phyloP scores from a whole-genome alignment of 2,888 invertebrate genomes.

The Chelonus formosanus region DNA sequence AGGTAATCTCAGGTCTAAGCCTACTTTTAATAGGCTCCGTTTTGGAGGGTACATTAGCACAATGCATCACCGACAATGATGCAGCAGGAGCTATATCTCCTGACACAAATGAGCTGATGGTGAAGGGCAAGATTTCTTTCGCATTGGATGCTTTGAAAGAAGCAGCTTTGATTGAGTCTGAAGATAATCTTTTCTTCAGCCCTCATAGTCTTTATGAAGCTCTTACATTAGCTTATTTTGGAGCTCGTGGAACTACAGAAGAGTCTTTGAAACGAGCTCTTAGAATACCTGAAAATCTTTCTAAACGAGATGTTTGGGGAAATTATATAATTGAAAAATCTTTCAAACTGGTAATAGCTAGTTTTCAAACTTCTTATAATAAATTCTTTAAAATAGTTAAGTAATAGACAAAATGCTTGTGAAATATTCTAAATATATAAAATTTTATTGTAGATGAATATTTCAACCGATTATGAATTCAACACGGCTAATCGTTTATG shows the following conservation, averaged over 20 bases:
- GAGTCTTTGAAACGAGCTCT: slow-evolving; percentile 71
- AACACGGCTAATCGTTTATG: slow-evolving; percentile 81
- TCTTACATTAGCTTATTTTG: slow-evolving; percentile 80
- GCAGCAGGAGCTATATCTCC: slow-evolving; percentile 52
- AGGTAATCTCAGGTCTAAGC: slow-evolving; percentile 42
- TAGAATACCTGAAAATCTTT: slow-evolving; percentile 69
- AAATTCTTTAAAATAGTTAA: too few relatives aligned
- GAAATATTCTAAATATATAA: not conserved
- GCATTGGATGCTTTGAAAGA: slow-evolving; percentile 76
- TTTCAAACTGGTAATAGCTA: slow-evolving; percentile 59
- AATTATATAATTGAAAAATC: slow-evolving; percentile 79
- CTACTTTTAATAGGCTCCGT: slow-evolving; percentile 39
- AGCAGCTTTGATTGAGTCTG: slow-evolving; percentile 72
- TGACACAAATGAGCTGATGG: slow-evolving; percentile 65
- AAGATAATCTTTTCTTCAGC: slow-evolving; percentile 86
- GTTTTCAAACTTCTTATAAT: not conserved
- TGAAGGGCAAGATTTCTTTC: slow-evolving; percentile 73
- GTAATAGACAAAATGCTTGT: too few relatives aligned
- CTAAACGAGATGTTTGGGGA: slow-evolving; percentile 77
- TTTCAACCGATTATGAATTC: slow-evolving; percentile 75
- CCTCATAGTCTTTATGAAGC: slow-evolving; percentile 88
- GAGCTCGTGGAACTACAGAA: slow-evolving; percentile 78
- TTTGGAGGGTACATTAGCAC: slow-evolving; percentile 44
- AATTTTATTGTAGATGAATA: slow-evolving; percentile 49
- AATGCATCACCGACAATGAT: slow-evolving; percentile 68